Percentiles rank a stretch among this genome's conserved stretches.
Conservation (phyloP, 2,113 vertebrate genomes). For the Cygnus atratus region DNA sequence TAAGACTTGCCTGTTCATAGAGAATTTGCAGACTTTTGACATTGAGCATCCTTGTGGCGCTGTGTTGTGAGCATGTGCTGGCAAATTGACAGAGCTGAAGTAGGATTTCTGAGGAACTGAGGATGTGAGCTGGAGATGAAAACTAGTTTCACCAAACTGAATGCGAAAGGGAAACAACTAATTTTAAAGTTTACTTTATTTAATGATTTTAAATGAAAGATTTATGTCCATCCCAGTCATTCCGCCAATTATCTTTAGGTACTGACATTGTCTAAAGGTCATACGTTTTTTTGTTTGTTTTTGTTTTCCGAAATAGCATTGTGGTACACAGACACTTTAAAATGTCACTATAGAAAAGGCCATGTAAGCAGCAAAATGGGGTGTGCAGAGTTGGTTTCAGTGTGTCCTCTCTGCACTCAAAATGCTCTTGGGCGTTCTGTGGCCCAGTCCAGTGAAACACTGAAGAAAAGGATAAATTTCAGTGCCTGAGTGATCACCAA, state of each 20-base stretch:
- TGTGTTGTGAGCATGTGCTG: neutral
- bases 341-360: neutral
- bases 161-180: neutral
- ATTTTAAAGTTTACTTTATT: neutral
- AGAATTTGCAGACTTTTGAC: neutral
- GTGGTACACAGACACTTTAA: neutral
- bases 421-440: neutral
- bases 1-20: neutral
- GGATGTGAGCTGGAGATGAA: neutral
- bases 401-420: neutral
- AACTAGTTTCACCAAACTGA: neutral
- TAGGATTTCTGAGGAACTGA: neutral
- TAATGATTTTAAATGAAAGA: neutral
- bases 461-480: neutral
- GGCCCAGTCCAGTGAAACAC: neutral
- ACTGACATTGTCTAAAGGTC: neutral
- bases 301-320: neutral
- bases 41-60: neutral
- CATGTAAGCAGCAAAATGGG: rapidly evolving
- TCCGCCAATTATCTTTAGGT: neutral
- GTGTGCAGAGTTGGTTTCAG: neutral
- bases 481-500: neutral
- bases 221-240: neutral
- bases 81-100: neutral
- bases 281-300: neutral